A percentile compares a stretch with the other conserved stretches of the same genome.
Conservation (phyloP, 92 coral and sea anemone species). For the Palythoa grandiflora region DNA sequence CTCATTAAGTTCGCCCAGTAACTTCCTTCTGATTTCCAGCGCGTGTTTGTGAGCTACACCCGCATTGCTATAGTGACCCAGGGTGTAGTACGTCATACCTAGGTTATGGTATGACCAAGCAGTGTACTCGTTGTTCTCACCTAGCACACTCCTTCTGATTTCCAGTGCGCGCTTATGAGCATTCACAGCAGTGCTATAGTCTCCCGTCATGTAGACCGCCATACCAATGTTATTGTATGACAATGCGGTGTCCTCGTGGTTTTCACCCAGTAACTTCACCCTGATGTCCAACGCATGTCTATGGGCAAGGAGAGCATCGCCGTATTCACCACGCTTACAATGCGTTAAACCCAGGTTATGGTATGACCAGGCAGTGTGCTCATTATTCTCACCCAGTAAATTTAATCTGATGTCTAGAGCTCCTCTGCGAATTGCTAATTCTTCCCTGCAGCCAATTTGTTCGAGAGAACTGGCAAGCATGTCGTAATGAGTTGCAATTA, state of each 20-base stretch:
- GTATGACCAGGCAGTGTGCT: constrained; percentile 41
- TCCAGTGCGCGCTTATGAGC: constrained; percentile 16
- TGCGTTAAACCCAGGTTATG: constrained; percentile 15
- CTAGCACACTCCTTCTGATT: neutral
- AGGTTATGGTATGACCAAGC: constrained; percentile 6
- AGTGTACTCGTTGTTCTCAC: constrained; percentile 15
- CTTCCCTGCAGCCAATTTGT: neutral
- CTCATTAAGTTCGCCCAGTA: constrained; percentile 26
- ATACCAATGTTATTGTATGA: neutral
- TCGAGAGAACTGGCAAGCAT: neutral
- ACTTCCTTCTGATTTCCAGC: neutral
- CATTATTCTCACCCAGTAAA: constrained; percentile 16
- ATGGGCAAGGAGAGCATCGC: neutral
- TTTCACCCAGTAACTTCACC: neutral
- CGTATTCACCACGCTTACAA: neutral
- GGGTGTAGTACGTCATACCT: neutral
- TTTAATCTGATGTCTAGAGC: constrained; percentile 46
- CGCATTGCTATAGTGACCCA: neutral
- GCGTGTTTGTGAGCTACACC: neutral
- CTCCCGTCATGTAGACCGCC: neutral
- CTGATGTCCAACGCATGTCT: constrained; percentile 8
- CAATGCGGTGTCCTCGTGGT: constrained; percentile 5
- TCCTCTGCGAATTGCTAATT: neutral
- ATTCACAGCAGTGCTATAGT: constrained; percentile 8
- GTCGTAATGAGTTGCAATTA: neutral